Base-by-base conservation (phyloP, 2,888 invertebrate genomes). In the Pristionchus arcanus region DNA sequence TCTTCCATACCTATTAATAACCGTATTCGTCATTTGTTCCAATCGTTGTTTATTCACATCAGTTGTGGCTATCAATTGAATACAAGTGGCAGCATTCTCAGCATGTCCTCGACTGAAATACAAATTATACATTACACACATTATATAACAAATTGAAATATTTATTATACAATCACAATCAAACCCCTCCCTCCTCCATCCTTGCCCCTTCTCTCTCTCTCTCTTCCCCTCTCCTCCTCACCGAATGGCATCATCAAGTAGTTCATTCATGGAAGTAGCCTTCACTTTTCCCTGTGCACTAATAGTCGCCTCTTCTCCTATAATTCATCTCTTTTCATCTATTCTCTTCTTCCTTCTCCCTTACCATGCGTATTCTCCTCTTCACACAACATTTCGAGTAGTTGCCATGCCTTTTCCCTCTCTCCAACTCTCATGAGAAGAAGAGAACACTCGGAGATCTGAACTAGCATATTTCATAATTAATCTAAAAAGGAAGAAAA, bases 371-470 rank as follows among this genome's bases (percentile, higher is more conserved):
- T 42, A 31, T 37, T 71, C 11, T 90, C 89, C 59, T 90, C 90
- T 68, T 93, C 91, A 55, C 92, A 83, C 3, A 93, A 71, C 74
- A 92, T 25, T n/a, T 91, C 90, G 15, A 93, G 89, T 59, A 93
- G 77, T 49, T 92, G 91, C 87, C 91, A 92, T 9, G 92, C 92
- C 53, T 90, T 90, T 31, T 92, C 92, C 31, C 90, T 68, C n/a
- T 92, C 92, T 37, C 92, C 92, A 37, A 93, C 91, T 81, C 92
- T 74, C 1, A 90, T 91, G 21, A 93, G 71, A 19, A 93, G 90
- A 15, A 92, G 63, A 5, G 92, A 92, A 68, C 90, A 91, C 84
- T 93, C 92, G 0, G 92, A 91, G 16, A 92, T 91, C 91, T 93
- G 42, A 90, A 89, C 28, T 5, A 53, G 2, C 34, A 34, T 19